Evolutionary conservation across 2,888 invertebrate genomes (phyloP).

Genomic region (Dusona sp.): DNA sequence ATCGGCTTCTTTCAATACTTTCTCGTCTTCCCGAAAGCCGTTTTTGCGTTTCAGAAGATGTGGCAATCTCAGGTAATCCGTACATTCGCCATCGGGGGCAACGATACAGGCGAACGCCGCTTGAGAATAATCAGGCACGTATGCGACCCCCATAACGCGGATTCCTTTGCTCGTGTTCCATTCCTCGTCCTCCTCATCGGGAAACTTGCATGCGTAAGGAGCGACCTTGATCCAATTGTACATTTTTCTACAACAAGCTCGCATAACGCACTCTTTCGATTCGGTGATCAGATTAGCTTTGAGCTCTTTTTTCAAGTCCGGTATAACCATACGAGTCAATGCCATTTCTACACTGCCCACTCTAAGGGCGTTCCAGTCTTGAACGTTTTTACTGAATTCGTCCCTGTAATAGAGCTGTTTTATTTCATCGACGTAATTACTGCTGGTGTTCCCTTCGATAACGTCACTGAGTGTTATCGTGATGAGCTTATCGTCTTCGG

Average conservation of each 20-base stretch:
- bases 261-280: conserved; percentile 92
- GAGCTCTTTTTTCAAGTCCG: conserved; percentile 94
- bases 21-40: conserved; percentile 88
- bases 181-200: conserved; percentile 95
- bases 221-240: conserved; percentile 94
- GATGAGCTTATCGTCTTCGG: conserved; percentile 91
- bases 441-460: conserved; percentile 88
- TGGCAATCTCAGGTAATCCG: conserved; percentile 94
- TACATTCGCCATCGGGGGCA: conserved; percentile 94
- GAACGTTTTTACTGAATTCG: conserved; percentile 95
- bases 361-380: conserved; percentile 96
- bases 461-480: conserved; percentile 89
- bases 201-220: conserved; percentile 90
- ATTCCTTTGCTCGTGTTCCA: conserved; percentile 94
- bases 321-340: conserved; percentile 89
- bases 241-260: conserved; percentile 92
- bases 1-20: conserved; percentile 88
- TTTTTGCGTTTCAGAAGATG: conserved; percentile 92
- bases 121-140: conserved; percentile 92
- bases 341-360: conserved; percentile 94
- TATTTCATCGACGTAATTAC: conserved; percentile 89
- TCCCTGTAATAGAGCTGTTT: conserved; percentile 94
- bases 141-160: conserved; percentile 94
- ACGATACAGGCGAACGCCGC: conserved; percentile 94
- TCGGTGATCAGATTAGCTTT: conserved; percentile 92